A percentile compares a stretch with the other conserved stretches of the same genome.
Evolutionary conservation across 2,113 vertebrate species (phyloP).

Genomic region (Dicaeum eximium): DNA sequence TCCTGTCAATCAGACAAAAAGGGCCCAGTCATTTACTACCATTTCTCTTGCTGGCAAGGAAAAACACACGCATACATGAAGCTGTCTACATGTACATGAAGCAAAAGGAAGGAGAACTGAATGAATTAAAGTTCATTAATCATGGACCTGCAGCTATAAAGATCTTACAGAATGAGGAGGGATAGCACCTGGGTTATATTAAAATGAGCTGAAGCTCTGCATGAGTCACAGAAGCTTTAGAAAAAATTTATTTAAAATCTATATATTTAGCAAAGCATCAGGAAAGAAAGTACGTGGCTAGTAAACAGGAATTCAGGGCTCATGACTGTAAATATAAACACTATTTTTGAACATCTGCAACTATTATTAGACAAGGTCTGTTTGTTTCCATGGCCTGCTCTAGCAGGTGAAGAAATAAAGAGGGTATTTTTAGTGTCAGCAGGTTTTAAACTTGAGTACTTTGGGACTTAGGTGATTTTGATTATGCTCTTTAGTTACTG

Average conservation of each 20-base stretch:
- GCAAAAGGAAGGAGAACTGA: background rate
- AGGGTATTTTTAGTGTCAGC: background rate
- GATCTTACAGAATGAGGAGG: background rate
- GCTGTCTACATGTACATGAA: background rate
- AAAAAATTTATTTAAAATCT: background rate
- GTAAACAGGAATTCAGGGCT: background rate
- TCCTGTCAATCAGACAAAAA: background rate
- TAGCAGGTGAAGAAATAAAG: background rate
- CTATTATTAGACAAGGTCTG: background rate
- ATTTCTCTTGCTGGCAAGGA: background rate
- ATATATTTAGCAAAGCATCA: background rate
- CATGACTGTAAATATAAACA: background rate
- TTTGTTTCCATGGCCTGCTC: background rate
- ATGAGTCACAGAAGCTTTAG: background rate
- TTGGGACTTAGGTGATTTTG: background rate
- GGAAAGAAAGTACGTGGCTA: background rate
- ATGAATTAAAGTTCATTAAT: background rate
- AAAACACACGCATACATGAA: too few species aligned
- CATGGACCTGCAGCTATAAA: background rate
- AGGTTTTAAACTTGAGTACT: background rate
- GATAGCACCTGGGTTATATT: background rate
- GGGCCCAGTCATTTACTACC: too few species aligned
- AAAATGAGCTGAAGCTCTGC: background rate
- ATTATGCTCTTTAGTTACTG: background rate
- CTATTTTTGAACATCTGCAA: constrained; percentile 13